Conservation (phyloP, 2,797 vertebrate species). For the Pipistrellus nathusii region DNA sequence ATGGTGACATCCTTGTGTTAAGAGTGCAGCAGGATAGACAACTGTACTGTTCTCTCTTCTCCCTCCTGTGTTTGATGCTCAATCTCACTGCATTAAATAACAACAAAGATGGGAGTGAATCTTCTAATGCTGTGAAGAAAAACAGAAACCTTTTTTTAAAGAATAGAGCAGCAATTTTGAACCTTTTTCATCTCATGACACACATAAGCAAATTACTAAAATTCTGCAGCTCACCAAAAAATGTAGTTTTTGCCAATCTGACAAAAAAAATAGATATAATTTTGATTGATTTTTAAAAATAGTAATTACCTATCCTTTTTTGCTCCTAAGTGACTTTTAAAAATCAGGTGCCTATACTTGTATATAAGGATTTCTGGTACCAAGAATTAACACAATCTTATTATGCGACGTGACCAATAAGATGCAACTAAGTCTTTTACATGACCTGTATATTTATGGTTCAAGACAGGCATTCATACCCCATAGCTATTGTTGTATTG, state of each 20-base stretch:
- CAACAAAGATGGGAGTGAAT: background rate
- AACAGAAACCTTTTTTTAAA: background rate
- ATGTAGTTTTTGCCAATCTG: background rate
- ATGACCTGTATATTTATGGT: background rate
- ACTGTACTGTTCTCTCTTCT: background rate
- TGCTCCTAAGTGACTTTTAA: background rate
- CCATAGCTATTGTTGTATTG: background rate
- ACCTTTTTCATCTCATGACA: background rate
- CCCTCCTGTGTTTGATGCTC: background rate
- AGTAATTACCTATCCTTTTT: background rate
- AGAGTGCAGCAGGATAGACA: background rate
- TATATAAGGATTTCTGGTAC: background rate
- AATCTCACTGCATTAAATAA: background rate
- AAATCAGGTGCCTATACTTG: background rate
- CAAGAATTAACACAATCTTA: background rate
- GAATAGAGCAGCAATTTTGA: background rate
- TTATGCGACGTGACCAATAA: background rate
- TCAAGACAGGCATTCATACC: background rate
- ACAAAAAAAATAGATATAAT: background rate
- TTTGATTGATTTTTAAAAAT: background rate
- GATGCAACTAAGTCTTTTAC: background rate
- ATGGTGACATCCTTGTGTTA: background rate
- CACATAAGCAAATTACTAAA: background rate
- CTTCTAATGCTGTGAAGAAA: conserved; percentile 26
- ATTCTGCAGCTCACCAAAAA: background rate